phyloP scores from a whole-genome alignment of 2,888 invertebrate genomes.

The Lasioglossum zephyrum region DNA sequence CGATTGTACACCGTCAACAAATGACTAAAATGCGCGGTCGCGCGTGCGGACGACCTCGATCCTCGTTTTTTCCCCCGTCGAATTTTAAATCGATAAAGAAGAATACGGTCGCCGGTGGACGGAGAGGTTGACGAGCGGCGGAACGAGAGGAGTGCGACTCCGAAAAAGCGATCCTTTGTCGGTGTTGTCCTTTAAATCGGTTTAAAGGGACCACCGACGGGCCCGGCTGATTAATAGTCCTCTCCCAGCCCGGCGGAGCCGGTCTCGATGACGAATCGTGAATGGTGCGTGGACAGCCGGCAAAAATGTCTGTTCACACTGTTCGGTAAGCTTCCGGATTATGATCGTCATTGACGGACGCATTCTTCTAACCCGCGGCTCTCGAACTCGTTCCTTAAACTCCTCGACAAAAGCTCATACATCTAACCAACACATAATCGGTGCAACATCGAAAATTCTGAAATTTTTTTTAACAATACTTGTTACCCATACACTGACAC shows the following conservation, averaged over 20 bases:
- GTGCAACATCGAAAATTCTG: too few species aligned
- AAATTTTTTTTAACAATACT: too few species aligned
- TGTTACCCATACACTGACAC: too few species aligned
- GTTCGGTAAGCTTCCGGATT: slow-evolving; percentile 57
- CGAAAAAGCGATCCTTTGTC: slow-evolving; percentile 76
- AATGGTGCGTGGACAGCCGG: slow-evolving; percentile 76
- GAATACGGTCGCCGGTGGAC: slow-evolving; percentile 62
- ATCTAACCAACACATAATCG: background rate
- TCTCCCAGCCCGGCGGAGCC: slow-evolving; percentile 63
- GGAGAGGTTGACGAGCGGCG: slow-evolving; percentile 26
- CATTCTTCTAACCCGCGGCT: slow-evolving; percentile 36
- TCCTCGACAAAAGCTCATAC: background rate
- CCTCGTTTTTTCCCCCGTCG: slow-evolving; percentile 4
- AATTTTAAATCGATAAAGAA: slow-evolving; percentile 36
- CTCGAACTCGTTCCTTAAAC: background rate
- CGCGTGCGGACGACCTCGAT: background rate
- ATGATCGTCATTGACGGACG: slow-evolving; percentile 45
- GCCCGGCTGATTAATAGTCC: slow-evolving; percentile 80
- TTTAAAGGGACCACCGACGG: slow-evolving; percentile 81
- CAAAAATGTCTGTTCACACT: slow-evolving; percentile 81
- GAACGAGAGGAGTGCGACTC: slow-evolving; percentile 46
- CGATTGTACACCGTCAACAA: slow-evolving; percentile 4
- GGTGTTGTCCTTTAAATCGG: slow-evolving; percentile 79
- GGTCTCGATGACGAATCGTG: slow-evolving; percentile 81
- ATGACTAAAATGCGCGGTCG: slow-evolving; percentile 7